Conservation (phyloP, 2,113 vertebrate genomes). For the Hypocryptadius cinnamomeus region DNA sequence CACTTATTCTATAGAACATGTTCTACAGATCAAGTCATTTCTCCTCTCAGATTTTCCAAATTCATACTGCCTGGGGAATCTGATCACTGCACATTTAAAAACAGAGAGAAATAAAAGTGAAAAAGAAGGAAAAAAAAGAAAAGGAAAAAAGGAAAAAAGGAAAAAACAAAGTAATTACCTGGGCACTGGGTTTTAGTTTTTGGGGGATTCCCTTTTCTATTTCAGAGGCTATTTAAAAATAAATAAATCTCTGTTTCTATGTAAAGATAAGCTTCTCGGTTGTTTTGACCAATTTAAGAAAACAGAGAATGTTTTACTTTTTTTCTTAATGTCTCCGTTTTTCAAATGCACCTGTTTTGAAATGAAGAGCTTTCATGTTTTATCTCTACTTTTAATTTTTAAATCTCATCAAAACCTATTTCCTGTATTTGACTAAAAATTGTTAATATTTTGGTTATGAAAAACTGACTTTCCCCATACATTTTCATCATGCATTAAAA, state of each 20-base stretch:
- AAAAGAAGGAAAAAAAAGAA: accelerated
- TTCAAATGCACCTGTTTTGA: not conserved
- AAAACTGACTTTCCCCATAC: not conserved
- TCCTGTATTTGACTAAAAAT: not conserved
- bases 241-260: not conserved
- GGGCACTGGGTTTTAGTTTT: not conserved
- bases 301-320: not conserved
- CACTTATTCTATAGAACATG: not conserved
- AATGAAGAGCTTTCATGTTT: not conserved
- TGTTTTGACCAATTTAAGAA: not conserved
- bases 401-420: not conserved
- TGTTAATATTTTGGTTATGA: not conserved
- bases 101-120: not conserved
- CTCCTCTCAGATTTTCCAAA: not conserved
- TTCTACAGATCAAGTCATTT: not conserved
- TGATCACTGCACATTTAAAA: not conserved
- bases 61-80: not conserved
- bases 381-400: not conserved
- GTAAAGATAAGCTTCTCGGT: not conserved
- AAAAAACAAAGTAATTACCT: too few relatives aligned
- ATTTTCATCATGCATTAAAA: not conserved
- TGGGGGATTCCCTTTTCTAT: accelerated
- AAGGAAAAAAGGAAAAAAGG: too few relatives aligned
- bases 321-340: not conserved
- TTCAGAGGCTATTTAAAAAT: not conserved